Percentiles rank a stretch among this genome's conserved stretches.
These are phyloP conservation scores for Drosophila sulfurigaster DNA, from an alignment of 1,140 invertebrate genomes.

Conservation along the genomic window DNA sequence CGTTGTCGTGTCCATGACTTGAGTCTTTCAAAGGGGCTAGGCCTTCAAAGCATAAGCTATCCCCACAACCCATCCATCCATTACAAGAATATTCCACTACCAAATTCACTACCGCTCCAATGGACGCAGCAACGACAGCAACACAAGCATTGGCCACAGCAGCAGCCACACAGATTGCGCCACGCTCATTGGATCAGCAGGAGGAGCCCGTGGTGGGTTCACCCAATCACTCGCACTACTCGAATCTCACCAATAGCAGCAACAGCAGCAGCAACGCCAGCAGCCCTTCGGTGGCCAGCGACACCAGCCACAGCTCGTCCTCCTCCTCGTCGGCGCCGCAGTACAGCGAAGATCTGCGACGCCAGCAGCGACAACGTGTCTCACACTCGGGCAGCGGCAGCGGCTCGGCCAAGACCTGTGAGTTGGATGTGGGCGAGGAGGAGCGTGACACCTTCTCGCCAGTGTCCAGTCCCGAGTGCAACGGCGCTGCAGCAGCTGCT, in stretches of 20 bases:
- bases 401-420: constrained; percentile 74
- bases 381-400: constrained; percentile 61
- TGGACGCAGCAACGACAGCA: constrained; percentile 63
- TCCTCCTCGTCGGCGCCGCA: constrained; percentile 75
- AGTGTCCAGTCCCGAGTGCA: constrained; percentile 65
- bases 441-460: constrained; percentile 81
- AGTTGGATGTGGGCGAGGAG: constrained; percentile 76
- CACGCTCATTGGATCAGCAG: constrained; percentile 75
- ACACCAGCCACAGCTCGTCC: constrained; percentile 41
- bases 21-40: constrained; percentile 17
- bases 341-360: constrained; percentile 76
- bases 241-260: constrained; percentile 76
- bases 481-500: constrained; percentile 30
- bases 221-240: constrained; percentile 74
- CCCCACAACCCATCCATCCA: not conserved
- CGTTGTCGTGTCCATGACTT: constrained; percentile 68
- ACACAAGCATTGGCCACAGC: constrained; percentile 26
- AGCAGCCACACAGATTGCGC: constrained; percentile 25
- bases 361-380: constrained; percentile 41
- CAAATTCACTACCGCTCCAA: constrained; percentile 22
- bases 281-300: constrained; percentile 30
- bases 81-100: not conserved
- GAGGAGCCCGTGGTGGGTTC: constrained; percentile 57
- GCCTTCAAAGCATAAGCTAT: not conserved
- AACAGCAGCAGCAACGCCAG: constrained; percentile 31